phyloP scores from a whole-genome alignment of 2,113 vertebrate genomes.

The Chaenogobius annularis region DNA sequence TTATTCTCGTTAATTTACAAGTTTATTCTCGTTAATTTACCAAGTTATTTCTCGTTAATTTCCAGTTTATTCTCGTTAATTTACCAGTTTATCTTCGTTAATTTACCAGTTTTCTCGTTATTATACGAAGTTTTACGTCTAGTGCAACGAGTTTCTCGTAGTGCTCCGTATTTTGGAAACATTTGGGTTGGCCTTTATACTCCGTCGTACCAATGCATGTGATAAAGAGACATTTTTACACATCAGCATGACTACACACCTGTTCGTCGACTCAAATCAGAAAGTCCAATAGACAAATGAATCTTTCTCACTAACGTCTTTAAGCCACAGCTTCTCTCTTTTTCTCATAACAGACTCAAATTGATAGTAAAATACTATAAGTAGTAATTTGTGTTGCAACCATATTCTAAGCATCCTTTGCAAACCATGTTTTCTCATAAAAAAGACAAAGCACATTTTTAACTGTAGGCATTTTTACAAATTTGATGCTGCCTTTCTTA shows the following conservation, averaged over 20 bases:
- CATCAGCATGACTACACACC: constrained; percentile 27
- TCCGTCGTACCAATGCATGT: no score
- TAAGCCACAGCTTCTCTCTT: constrained; percentile 75
- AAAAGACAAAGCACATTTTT: constrained; percentile 80
- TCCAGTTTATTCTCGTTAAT: no score
- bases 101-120: no score
- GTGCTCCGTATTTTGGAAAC: no score
- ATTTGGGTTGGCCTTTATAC: no score
- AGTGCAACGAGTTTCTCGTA: no score
- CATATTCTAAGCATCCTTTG: constrained; percentile 84
- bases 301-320: constrained; percentile 68
- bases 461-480: constrained; percentile 90
- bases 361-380: constrained; percentile 93
- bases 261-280: constrained; percentile 35
- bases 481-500: constrained; percentile 88
- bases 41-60: no score
- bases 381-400: constrained; percentile 79
- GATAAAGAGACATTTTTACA: background rate
- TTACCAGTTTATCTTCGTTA: no score
- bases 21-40: no score
- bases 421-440: constrained; percentile 78
- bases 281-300: constrained; percentile 54
- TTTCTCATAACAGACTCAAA: constrained; percentile 81
- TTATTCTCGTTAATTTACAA: no score
- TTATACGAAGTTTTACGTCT: no score